These are phyloP conservation scores for Ceratina japonica DNA, from an alignment of 1,140 invertebrate genomes.

Conservation along the genomic window DNA sequence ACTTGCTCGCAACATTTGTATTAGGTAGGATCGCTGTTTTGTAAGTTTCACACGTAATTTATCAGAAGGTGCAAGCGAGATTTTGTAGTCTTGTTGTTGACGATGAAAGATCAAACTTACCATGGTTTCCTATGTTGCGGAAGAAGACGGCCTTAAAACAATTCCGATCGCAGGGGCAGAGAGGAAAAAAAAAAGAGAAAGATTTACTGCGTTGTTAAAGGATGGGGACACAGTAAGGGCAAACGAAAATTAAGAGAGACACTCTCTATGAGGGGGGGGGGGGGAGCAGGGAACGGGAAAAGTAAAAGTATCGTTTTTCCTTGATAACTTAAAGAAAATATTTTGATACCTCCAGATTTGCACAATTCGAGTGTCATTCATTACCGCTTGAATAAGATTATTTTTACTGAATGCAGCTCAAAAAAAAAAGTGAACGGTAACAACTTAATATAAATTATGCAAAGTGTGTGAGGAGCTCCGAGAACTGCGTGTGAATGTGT, in stretches of 20 bases:
- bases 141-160: constrained; percentile 76
- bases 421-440: constrained; percentile 58
- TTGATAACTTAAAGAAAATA: constrained; percentile 72
- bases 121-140: constrained; percentile 72
- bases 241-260: constrained; percentile 13
- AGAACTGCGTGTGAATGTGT: constrained; percentile 72
- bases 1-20: constrained; percentile 44
- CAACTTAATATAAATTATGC: constrained; percentile 56
- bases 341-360: constrained; percentile 78
- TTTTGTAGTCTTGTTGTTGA: constrained; percentile 55
- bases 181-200: constrained; percentile 60
- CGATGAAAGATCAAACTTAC: constrained; percentile 67
- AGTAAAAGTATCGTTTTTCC: constrained; percentile 62
- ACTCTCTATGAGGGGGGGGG: neutral
- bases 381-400: constrained; percentile 75
- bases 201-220: constrained; percentile 64
- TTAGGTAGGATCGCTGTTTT: constrained; percentile 60
- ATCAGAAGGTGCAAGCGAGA: constrained; percentile 51
- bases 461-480: constrained; percentile 56
- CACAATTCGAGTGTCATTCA: constrained; percentile 71
- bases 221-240: constrained; percentile 35
- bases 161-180: constrained; percentile 60
- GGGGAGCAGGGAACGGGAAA: constrained; percentile 16
- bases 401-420: constrained; percentile 76
- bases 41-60: constrained; percentile 67